Base-by-base conservation (phyloP, 2,888 invertebrate species). In the Pediacus dermestoides region DNA sequence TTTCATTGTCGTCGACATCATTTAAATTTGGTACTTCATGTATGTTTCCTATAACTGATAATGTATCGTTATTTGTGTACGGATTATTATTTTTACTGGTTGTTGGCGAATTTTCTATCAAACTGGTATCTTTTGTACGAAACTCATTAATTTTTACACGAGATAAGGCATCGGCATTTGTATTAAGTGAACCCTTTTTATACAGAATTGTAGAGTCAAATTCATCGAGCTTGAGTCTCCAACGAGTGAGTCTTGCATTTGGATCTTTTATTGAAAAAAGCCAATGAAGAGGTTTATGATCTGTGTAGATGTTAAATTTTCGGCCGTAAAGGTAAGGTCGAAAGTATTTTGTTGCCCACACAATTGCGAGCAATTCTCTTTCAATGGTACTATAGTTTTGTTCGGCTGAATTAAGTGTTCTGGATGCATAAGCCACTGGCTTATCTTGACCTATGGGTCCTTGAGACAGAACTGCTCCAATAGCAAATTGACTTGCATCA, bases 381-480 rank as follows among this genome's bases (percentile, higher is more conserved):
- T 40, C 40, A 8, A 33, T 48, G 2, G 32, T 37, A 2, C 26
- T 18, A 15, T 43, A 43, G 4, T 18, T 7, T 11, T 4, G 13
- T 35, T 38, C 42, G 7, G 43, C n/a, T 4, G 31, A 30, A 7
- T 26, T 48, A 7, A 41, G 16, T 4, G 34, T 46, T 14, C 44
- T n/a, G n/a, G 33, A 32, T 16, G 44, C 38, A 28, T 41, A 48
- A 30, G 34, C 35, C 2, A 48, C 25, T 8, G 43, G 47, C 7
- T 16, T 2, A 26, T 48, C 44, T 4, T 31, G n/a, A 1, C 34
- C 35, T 6, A 35, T 23, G 8, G 10, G 9, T 1, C 41, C 46
- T 42, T 50, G 46, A 8, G 31, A 39, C 28, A 50, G 31, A 1
- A 50, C 27, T 1, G 46, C 39, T 12, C 48, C 47, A 4, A 51